A percentile compares a stretch with the other conserved stretches of the same genome.
phyloP scores from a whole-genome alignment of 2,888 invertebrate species.

The Troglohyphantes excavatus region DNA sequence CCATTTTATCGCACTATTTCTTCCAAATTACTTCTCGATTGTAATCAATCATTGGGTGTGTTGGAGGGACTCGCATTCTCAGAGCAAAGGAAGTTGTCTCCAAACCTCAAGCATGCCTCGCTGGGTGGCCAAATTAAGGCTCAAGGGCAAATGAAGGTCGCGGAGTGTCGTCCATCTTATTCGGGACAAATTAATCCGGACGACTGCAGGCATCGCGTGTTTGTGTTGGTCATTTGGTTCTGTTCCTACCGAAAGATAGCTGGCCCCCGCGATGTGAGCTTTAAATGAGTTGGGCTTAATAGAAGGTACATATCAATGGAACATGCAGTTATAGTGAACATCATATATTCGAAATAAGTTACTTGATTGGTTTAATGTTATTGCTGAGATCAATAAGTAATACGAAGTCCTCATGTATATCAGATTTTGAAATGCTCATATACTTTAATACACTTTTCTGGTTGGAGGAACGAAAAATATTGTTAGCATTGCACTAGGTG shows the following conservation, averaged over 20 bases:
- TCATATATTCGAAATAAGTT: too few species aligned
- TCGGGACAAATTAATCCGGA: constrained; percentile 26
- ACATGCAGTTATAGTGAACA: too few species aligned
- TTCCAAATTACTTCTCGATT: constrained; percentile 29
- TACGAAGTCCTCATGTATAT: too few species aligned
- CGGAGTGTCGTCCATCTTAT: constrained; percentile 31
- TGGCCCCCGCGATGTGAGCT: neutral
- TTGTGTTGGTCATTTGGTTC: neutral
- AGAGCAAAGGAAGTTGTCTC: neutral
- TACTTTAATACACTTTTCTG: too few species aligned
- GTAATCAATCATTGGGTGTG: constrained; percentile 21
- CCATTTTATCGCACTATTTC: neutral
- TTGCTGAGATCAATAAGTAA: too few species aligned
- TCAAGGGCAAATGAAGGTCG: constrained; percentile 25
- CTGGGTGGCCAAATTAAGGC: constrained; percentile 42
- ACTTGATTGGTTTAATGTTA: too few species aligned
- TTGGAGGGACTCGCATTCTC: too few species aligned
- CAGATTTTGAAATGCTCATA: too few species aligned
- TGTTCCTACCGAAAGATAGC: neutral
- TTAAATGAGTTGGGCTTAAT: too few species aligned
- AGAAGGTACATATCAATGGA: too few species aligned
- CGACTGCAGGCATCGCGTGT: constrained; percentile 5
- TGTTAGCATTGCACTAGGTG: too few species aligned
- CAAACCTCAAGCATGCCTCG: constrained; percentile 15
- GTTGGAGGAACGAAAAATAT: too few species aligned